These are phyloP conservation scores for Ophion costatus DNA, from an alignment of 2,888 invertebrate genomes.

Conservation along the genomic window DNA sequence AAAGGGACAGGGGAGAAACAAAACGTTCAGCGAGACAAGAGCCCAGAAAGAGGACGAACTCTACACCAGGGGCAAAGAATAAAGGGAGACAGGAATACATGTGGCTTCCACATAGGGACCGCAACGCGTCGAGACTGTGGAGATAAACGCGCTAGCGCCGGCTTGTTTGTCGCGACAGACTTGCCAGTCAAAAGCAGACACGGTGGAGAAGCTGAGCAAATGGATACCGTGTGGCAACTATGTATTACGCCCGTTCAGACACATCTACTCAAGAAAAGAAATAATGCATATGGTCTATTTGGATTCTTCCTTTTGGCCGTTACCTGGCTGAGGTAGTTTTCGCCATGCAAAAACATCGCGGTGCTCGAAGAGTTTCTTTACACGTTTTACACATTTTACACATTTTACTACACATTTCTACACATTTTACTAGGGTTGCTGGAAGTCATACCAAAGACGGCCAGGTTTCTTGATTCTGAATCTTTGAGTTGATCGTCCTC, in stretches of 20 bases:
- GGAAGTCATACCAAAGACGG: too few species aligned
- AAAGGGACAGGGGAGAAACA: constrained; percentile 15
- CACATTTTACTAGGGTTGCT: too few species aligned
- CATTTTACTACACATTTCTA: too few species aligned
- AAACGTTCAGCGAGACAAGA: constrained; percentile 52
- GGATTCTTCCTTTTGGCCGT: neutral
- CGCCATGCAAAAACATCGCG: neutral
- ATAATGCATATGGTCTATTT: neutral
- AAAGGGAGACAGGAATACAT: constrained; percentile 36
- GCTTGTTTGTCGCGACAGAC: constrained; percentile 45
- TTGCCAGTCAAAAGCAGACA: constrained; percentile 37
- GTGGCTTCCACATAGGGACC: constrained; percentile 43
- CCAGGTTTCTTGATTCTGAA: too few species aligned
- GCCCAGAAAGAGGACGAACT: constrained; percentile 36
- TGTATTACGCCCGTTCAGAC: constrained; percentile 5
- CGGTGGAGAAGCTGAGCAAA: constrained; percentile 37
- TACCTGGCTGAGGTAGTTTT: neutral
- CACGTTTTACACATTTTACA: too few species aligned
- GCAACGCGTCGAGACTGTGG: constrained; percentile 19
- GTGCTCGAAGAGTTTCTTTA: neutral
- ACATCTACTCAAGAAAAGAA: neutral
- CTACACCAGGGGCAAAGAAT: constrained; percentile 17
- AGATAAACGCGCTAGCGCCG: neutral
- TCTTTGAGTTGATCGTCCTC: too few species aligned
- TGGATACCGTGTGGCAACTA: constrained; percentile 24